Evolutionary conservation across 2,113 vertebrate genomes (phyloP), one percentile per base, ranked within the genome.

Genomic region (Orthonyx spaldingii): DNA sequence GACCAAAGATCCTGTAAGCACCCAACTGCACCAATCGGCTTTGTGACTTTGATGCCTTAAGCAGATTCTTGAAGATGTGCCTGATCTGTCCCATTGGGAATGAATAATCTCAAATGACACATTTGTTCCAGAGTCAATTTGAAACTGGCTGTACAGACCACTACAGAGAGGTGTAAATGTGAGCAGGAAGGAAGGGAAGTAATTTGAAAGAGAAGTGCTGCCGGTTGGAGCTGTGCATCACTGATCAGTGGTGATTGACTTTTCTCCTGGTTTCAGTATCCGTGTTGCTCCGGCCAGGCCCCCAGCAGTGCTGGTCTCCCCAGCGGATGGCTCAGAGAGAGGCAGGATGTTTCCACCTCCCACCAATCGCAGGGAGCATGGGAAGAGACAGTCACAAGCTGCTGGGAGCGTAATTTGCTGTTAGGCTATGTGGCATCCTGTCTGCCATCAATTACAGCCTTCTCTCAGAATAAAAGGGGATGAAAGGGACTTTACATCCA

Each of bases 351-450:
- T 60, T 57, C 8, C 41, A 2, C 6, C 11, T 90, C 64, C 77
- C 65, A 22, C 20, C 0, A 2, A 13, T 59, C 0, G 0, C 26
- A 18, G 42, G 66, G 57, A 70, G 27, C n/a, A 12, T 13, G 24
- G 63, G 27, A 50, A 90, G 35, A 30, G 41, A 68, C 35, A 39
- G 53, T 22, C 11, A 3, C 24, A 35, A 55, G 79, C 39, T 47
- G 28, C 66, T 61, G 74, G 50, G 53, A 84, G 39, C 0, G 0
- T 56, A 47, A 46, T 92, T 81, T 89, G 42, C 50, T 69, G 0
- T 79, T 35, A 77, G 42, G 35, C 47, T 91, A 6, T 7, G 11
- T 78, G 69, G 61, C 68, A 42, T 81, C 83, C 83, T 79, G 70
- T 74, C 68, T 86, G 79, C 83, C 60, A 64, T 87, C 86, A 77